Evolutionary conservation across 2,888 invertebrate genomes (phyloP).

Genomic region (Rhingia campestris): DNA sequence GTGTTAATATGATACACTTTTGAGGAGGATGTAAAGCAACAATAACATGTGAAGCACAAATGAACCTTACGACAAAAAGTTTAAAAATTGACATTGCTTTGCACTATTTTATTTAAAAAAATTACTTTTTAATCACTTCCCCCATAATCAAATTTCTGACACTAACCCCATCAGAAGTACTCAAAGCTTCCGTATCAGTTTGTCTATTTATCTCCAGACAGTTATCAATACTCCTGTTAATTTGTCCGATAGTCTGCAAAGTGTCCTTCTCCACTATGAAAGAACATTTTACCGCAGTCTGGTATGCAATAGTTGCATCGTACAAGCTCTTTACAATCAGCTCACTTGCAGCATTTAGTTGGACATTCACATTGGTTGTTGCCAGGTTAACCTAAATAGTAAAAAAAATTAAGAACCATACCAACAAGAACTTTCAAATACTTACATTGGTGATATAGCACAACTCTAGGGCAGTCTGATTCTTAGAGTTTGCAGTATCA

Average conservation of each 20-base stretch:
- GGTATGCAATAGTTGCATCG: background rate
- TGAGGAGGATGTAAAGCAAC: too few relatives aligned
- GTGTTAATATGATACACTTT: too few relatives aligned
- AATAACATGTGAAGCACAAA: too few relatives aligned
- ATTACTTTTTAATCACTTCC: too few relatives aligned
- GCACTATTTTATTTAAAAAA: too few relatives aligned
- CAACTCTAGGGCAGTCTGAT: conserved; percentile 5
- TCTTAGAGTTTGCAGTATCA: background rate
- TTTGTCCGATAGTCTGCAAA: background rate
- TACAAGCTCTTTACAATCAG: background rate
- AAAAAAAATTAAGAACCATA: background rate
- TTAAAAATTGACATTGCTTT: too few relatives aligned
- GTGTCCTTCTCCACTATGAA: conserved; percentile 6
- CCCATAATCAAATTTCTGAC: too few relatives aligned
- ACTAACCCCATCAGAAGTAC: too few relatives aligned
- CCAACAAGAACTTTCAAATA: background rate
- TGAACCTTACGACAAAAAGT: too few relatives aligned
- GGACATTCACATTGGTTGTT: background rate
- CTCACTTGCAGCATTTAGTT: background rate
- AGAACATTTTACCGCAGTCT: conserved; percentile 5
- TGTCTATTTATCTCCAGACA: background rate
- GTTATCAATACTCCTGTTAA: background rate
- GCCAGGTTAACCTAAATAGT: conserved; percentile 13
- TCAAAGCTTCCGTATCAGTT: too few relatives aligned
- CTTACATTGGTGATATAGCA: conserved; percentile 37